Evolutionary conservation across 2,888 invertebrate species (phyloP).

Genomic region (Abscondita cerata): DNA sequence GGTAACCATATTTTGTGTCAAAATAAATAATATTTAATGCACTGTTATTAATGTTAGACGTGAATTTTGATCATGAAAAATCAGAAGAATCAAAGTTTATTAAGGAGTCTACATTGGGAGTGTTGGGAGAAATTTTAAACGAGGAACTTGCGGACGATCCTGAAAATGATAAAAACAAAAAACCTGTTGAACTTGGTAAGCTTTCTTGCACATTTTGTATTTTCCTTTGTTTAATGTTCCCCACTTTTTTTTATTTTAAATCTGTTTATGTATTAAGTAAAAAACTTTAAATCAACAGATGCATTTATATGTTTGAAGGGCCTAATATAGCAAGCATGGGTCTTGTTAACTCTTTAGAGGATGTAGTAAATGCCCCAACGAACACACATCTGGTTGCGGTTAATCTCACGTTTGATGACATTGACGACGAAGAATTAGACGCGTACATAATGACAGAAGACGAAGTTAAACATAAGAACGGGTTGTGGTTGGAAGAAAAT

Average conservation of each 20-base stretch:
- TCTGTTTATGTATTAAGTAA: no score
- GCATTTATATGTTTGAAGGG: constrained; percentile 55
- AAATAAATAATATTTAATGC: background rate
- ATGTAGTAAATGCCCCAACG: constrained; percentile 51
- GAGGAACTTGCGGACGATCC: constrained; percentile 49
- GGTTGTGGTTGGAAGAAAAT: constrained; percentile 88
- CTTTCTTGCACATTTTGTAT: background rate
- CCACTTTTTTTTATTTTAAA: no score
- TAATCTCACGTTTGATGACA: constrained; percentile 74
- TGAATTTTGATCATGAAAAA: constrained; percentile 19
- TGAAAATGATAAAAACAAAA: constrained; percentile 28
- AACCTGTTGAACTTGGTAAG: constrained; percentile 54
- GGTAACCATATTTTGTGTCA: constrained; percentile 5
- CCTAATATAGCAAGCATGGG: constrained; percentile 83
- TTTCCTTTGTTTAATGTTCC: background rate
- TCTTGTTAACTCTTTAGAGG: constrained; percentile 64
- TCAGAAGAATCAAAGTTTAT: constrained; percentile 52
- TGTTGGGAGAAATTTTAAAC: constrained; percentile 57
- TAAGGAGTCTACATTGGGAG: constrained; percentile 58
- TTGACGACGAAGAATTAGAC: constrained; percentile 91
- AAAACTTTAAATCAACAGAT: no score
- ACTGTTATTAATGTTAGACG: background rate
- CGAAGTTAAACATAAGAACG: constrained; percentile 82
- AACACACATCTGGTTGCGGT: constrained; percentile 42
- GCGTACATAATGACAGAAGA: constrained; percentile 82